Evolutionary conservation across 2,888 invertebrate genomes (phyloP), one percentile per base, ranked within the genome.

Genomic region (Orthosia incerta): DNA sequence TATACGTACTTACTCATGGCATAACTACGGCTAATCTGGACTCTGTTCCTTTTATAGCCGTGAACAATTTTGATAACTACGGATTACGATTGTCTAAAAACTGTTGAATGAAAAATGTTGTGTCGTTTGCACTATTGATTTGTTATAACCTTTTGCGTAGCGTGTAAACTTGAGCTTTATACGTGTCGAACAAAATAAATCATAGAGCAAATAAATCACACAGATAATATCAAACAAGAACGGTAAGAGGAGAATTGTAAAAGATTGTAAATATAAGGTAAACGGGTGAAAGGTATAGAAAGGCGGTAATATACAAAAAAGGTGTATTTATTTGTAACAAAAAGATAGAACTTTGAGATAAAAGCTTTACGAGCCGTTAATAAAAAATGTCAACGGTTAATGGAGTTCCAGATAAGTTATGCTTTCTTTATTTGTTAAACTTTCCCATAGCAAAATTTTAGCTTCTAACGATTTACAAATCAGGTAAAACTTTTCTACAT

Each of bases 241-340:
- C 83, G 71, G 80, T 80, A 84, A 86, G 84, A 82, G 76, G 75
- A 85, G 83, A 75, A 79, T n/a, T 55, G 66, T 55, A 50, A 23
- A 60, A 59, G 62, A 78, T 74, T 39, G 63, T 74, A 75, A 79
- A 82, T 86, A 39, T 39, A 39, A 78, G 79, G 82, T 85, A 85
- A 87, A 87, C 74, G 74, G 80, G 89, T 88, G 90, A 92, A 91
- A 91, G 91, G 88, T 79, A 80, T 87, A 85, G 88, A 87, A 89
- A 90, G 89, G 81, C 72, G 79, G 77, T 71, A 68, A 82, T 80
- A 83, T 76, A 72, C 70, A 78, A 84, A 84, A n/a, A 83, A 65
- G 74, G 68, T 65, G 31, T 61, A 69, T 71, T 65, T 72, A 56
- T 76, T 80, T 70, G 65, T 63, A 61, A 76, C 66, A 79, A 76